These are phyloP conservation scores for Petaurus breviceps DNA, from an alignment of 2,113 vertebrate species.

Conservation along the genomic window DNA sequence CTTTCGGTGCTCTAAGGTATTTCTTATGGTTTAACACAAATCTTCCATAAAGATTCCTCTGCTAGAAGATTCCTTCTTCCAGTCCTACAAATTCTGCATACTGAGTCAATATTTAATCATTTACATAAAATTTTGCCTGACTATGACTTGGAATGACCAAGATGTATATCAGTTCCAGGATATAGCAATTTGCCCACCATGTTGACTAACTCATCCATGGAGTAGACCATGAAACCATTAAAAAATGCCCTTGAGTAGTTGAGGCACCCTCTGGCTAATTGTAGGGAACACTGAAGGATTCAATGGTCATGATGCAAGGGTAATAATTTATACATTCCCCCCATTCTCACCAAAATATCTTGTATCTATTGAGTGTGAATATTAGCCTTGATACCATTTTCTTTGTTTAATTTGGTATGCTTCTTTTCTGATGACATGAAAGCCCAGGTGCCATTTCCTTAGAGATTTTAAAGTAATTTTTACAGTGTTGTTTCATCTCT, in stretches of 20 bases:
- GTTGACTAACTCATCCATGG: neutral
- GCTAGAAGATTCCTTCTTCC: neutral
- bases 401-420: conserved; percentile 2
- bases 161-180: neutral
- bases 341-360: too few species aligned
- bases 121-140: neutral
- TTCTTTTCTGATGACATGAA: neutral
- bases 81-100: neutral
- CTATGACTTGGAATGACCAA: neutral
- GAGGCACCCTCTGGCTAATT: neutral
- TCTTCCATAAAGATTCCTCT: neutral
- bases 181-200: neutral
- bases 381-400: neutral
- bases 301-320: neutral
- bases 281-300: neutral
- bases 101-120: neutral
- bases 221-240: neutral
- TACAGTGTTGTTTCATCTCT: neutral
- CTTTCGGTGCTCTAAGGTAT: neutral
- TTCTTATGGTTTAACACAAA: neutral
- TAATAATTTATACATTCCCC: neutral
- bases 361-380: neutral
- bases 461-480: neutral
- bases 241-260: neutral
- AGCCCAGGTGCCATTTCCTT: conserved; percentile 7